Evolutionary conservation across 2,797 vertebrate species (phyloP).

Genomic region (Cynodonichthys magdalenae): DNA sequence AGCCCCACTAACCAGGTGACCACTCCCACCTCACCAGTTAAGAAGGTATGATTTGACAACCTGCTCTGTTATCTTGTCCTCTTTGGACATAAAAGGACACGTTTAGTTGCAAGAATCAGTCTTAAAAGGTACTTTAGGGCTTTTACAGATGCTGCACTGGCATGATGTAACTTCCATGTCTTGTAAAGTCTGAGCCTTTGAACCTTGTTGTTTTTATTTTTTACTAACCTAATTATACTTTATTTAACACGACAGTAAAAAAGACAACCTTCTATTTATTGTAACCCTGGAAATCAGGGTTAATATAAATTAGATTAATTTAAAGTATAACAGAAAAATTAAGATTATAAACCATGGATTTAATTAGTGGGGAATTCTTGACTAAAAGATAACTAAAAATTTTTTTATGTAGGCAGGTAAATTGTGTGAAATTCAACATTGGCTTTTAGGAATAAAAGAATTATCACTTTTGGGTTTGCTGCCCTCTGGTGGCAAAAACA

Average conservation of each 20-base stretch:
- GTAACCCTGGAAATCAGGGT: conserved; percentile 19
- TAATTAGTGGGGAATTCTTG: not conserved
- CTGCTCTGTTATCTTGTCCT: not conserved
- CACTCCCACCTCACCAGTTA: conserved; percentile 90
- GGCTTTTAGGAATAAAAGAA: not conserved
- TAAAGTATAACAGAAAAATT: not conserved
- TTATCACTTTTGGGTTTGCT: conserved; percentile 53
- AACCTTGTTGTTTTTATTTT: not conserved
- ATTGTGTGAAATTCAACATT: not conserved
- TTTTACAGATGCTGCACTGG: not conserved
- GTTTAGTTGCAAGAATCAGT: not conserved
- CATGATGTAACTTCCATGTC: conserved; percentile 2
- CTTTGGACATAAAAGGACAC: not conserved
- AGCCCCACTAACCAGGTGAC: conserved; percentile 88
- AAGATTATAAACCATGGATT: not conserved
- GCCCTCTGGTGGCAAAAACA: conserved; percentile 73
- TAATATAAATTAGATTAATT: conserved; percentile 21
- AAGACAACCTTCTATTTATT: conserved; percentile 13
- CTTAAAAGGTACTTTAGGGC: conserved; percentile 1
- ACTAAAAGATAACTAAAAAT: conserved; percentile 4
- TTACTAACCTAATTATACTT: not conserved
- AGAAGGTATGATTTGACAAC: conserved; percentile 87
- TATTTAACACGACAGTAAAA: conserved; percentile 17
- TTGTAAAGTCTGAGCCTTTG: not conserved
- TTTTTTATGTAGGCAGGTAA: not conserved